These are phyloP conservation scores for Prionailurus viverrinus DNA, from an alignment of 2,113 vertebrate genomes.

Conservation along the genomic window DNA sequence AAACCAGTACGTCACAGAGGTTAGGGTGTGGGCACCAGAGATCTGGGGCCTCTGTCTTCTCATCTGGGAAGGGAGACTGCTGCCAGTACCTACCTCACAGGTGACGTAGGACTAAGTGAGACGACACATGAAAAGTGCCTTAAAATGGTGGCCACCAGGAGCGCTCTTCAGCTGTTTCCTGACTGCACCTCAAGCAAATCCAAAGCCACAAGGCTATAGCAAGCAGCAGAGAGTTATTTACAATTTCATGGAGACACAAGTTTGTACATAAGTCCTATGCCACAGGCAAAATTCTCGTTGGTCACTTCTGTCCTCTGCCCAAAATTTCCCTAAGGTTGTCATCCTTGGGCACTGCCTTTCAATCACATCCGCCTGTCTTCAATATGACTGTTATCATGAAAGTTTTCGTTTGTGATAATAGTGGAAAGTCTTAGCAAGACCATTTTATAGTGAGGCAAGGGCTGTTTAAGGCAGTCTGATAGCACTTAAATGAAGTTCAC, in stretches of 20 bases:
- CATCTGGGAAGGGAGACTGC: not conserved
- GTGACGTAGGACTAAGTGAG: not conserved
- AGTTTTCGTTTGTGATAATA: not conserved
- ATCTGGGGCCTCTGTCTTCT: not conserved
- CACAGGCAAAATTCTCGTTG: not conserved
- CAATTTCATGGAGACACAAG: not conserved
- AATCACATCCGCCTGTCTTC: not conserved
- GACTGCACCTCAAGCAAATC: not conserved
- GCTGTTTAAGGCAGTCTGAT: not conserved
- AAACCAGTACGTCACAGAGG: not conserved
- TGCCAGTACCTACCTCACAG: not conserved
- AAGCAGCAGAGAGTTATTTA: not conserved
- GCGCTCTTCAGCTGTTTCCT: not conserved
- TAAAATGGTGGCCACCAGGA: not conserved
- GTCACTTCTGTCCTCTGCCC: not conserved
- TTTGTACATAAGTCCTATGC: not conserved
- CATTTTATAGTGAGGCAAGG: not conserved
- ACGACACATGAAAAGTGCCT: not conserved
- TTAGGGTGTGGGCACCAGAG: accelerated
- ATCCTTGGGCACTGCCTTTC: not conserved
- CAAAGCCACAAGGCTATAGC: not conserved
- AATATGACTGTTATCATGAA: not conserved
- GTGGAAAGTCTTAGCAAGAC: not conserved
- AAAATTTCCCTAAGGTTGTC: not conserved
- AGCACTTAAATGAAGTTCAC: not conserved